These are phyloP conservation scores for Haemorhous mexicanus DNA, from an alignment of 2,113 vertebrate genomes.

Conservation along the genomic window DNA sequence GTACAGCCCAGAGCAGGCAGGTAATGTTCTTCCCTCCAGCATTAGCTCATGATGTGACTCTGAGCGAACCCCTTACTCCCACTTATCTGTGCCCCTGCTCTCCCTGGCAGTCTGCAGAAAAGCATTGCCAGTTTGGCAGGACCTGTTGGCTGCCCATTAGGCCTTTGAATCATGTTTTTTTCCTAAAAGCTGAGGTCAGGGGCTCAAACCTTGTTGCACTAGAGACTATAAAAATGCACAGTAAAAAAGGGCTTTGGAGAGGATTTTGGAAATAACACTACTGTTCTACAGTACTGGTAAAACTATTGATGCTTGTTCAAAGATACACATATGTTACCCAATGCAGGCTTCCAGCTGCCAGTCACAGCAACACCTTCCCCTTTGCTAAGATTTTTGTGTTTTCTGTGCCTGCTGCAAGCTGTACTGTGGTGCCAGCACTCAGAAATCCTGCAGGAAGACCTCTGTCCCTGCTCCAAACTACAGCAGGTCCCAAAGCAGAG, in stretches of 20 bases:
- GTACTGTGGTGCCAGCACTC: fast-evolving
- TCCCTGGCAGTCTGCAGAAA: neutral
- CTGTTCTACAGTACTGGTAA: neutral
- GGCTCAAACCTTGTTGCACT: neutral
- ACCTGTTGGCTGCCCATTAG: neutral
- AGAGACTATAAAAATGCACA: neutral
- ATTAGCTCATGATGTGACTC: neutral
- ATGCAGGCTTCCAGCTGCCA: neutral
- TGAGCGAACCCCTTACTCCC: neutral
- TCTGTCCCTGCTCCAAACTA: neutral
- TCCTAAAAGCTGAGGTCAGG: neutral
- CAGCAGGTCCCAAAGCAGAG: neutral
- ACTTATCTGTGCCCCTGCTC: neutral
- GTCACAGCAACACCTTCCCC: neutral
- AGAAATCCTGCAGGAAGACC: neutral
- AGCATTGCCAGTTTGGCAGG: neutral
- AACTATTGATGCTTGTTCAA: neutral
- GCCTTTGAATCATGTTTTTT: neutral
- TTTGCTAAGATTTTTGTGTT: neutral
- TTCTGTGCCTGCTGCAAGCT: neutral
- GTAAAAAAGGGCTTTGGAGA: neutral
- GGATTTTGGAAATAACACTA: neutral
- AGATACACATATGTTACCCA: neutral
- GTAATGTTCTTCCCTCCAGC: neutral
- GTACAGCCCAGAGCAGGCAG: neutral